Percentiles rank a stretch among this genome's conserved stretches.
Conservation (phyloP, 2,113 vertebrate genomes). For the Gambusia holbrooki region DNA sequence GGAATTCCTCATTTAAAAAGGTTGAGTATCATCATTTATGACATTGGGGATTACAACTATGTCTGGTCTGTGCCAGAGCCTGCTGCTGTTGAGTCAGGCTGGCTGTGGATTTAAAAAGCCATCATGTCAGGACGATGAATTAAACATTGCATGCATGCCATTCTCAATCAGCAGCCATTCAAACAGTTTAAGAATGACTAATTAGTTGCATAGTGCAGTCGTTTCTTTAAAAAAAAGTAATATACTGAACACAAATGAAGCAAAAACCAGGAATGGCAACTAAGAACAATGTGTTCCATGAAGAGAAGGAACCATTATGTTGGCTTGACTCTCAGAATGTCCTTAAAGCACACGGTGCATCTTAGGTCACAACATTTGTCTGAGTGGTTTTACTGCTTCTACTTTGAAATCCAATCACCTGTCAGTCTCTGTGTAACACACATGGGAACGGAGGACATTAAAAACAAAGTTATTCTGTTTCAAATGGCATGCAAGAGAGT, state of each 20-base stretch:
- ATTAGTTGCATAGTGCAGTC: conserved; percentile 60
- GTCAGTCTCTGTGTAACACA: conserved; percentile 48
- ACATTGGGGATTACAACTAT: conserved; percentile 50
- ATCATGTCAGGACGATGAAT: conserved; percentile 62
- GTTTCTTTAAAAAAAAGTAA: conserved; percentile 33
- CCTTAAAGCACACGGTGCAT: background rate
- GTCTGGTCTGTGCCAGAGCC: conserved; percentile 46
- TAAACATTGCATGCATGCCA: conserved; percentile 64
- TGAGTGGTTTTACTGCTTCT: background rate
- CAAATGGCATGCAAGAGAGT: conserved; percentile 15
- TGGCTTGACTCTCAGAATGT: conserved; percentile 15
- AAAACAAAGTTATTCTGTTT: conserved; percentile 38
- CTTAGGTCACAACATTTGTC: conserved; percentile 7
- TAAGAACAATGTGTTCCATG: conserved; percentile 47
- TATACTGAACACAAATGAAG: conserved; percentile 31
- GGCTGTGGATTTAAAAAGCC: conserved; percentile 57
- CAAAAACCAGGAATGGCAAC: conserved; percentile 36
- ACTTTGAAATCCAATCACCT: conserved; percentile 44
- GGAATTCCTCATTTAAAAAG: conserved; percentile 18
- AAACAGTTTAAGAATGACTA: conserved; percentile 64
- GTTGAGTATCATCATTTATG: conserved; percentile 31
- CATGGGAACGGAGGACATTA: conserved; percentile 20
- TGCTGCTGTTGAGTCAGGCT: conserved; percentile 44
- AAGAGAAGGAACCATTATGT: conserved; percentile 45
- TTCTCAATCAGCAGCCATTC: conserved; percentile 64